phyloP scores from a whole-genome alignment of 2,888 invertebrate genomes.

The Melinopterus prodromus region DNA sequence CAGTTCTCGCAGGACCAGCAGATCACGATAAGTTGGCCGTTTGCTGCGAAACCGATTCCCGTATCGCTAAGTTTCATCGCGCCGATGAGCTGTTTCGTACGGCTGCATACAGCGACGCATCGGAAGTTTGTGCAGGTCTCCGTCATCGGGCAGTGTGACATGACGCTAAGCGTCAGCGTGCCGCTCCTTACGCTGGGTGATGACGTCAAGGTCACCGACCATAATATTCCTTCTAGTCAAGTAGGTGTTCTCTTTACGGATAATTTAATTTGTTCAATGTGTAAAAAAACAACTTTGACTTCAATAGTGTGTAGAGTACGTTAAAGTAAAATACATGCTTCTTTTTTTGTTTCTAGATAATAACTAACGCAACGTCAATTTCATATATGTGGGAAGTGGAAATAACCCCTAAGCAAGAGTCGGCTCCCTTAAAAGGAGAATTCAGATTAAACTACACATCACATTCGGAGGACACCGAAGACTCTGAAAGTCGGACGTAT shows the following conservation, averaged over 20 bases:
- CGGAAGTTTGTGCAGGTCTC: slow-evolving; percentile 86
- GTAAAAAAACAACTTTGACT: neutral
- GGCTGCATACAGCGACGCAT: slow-evolving; percentile 84
- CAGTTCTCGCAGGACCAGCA: slow-evolving; percentile 72
- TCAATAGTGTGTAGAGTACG: neutral
- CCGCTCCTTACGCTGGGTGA: slow-evolving; percentile 50
- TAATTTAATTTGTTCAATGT: neutral
- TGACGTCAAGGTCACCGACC: slow-evolving; percentile 48
- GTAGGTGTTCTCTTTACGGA: slow-evolving; percentile 45
- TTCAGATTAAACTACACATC: slow-evolving; percentile 68
- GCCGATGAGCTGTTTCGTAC: slow-evolving; percentile 82
- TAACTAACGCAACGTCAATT: slow-evolving; percentile 77
- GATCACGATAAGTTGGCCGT: slow-evolving; percentile 74
- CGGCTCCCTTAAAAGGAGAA: slow-evolving; percentile 66
- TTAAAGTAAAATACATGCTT: neutral
- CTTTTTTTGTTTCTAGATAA: slow-evolving; percentile 61
- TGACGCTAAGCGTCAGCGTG: slow-evolving; percentile 49
- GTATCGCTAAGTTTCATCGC: slow-evolving; percentile 83
- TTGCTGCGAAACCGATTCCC: slow-evolving; percentile 76
- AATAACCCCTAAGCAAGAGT: slow-evolving; percentile 57
- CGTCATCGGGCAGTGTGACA: slow-evolving; percentile 66
- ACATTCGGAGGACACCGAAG: slow-evolving; percentile 32
- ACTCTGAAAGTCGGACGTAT: slow-evolving; percentile 58
- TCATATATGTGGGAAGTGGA: slow-evolving; percentile 83
- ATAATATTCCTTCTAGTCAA: slow-evolving; percentile 55